phyloP scores from a whole-genome alignment of 2,113 vertebrate genomes.

The Oceanodroma tethys region DNA sequence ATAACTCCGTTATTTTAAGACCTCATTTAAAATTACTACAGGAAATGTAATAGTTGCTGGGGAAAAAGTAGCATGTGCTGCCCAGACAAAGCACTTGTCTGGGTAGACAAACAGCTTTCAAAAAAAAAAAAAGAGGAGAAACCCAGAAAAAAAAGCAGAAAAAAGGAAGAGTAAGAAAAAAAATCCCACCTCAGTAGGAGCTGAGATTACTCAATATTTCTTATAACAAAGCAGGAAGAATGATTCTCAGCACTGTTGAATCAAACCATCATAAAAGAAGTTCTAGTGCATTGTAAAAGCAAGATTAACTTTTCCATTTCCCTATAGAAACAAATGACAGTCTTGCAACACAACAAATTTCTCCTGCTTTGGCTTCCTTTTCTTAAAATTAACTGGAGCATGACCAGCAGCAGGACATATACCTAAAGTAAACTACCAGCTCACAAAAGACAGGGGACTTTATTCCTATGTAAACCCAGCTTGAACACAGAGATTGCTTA shows the following conservation, averaged over 20 bases:
- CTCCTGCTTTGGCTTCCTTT: not conserved
- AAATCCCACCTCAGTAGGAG: not conserved
- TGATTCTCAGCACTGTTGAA: not conserved
- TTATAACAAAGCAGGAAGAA: not conserved
- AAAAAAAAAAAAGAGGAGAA: not conserved
- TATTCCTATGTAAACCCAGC: not conserved
- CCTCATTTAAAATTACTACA: not conserved
- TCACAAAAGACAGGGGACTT: not conserved
- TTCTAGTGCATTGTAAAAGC: not conserved
- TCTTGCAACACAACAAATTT: not conserved
- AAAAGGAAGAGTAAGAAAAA: not conserved
- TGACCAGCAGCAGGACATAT: not conserved
- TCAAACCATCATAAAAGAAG: not conserved
- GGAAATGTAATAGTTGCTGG: not conserved
- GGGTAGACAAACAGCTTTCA: not conserved
- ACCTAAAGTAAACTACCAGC: too few relatives aligned
- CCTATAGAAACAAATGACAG: not conserved
- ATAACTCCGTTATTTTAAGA: not conserved
- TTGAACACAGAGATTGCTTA: not conserved
- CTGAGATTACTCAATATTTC: not conserved
- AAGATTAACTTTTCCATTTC: not conserved
- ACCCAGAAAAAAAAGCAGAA: accelerated
- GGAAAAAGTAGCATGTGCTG: not conserved
- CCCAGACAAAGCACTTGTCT: not conserved
- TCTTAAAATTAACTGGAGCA: not conserved